Evolutionary conservation across 2,888 invertebrate genomes (phyloP), one percentile per base, ranked within the genome.

Genomic region (Chymomyza procnemis): DNA sequence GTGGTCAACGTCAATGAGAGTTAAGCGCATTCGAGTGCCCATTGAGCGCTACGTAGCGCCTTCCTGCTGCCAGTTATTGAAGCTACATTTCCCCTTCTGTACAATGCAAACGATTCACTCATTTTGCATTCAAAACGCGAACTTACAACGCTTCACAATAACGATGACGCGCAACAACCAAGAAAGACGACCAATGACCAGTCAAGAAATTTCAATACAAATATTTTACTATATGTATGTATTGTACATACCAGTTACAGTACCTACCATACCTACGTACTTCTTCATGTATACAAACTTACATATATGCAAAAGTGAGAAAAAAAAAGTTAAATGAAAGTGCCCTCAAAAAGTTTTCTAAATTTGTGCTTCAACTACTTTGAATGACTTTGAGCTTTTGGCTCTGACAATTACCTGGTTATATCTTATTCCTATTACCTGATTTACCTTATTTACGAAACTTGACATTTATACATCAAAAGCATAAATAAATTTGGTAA

Each of bases 281-380:
- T 6, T 26, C 5, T 26, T 3, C 2, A n/a, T n/a, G n/a, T 21
- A 12, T 21, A 54, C 18, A n/a, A n/a, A n/a, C n/a, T n/a, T n/a
- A 34, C 34, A 34, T 34, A 41, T 41, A 41, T n/a, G 55, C 56
- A 66, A 66, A 60, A 21, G 14, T 21, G 54, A 18, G 62, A 64
- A 64, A 67, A 71, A n/a, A 74, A 79, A 80, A 78, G 82, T 82
- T 75, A 84, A 88, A 88, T 81, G 87, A 88, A 87, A 88, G 87
- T 88, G 88, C 88, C 87, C 88, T 87, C 85, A 84, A 88, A 87
- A 87, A 79, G 76, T 76, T 84, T 88, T 87, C 74, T 88, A 85
- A 87, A 85, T 87, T 85, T 86, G 80, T 80, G 52, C 41, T 59
- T 52, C 64, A 58, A 30, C 5, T 16, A 41, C 74, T 73, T 64